Evolutionary conservation across 2,888 invertebrate species (phyloP), one percentile per base, ranked within the genome.

Genomic region (Labia minor): DNA sequence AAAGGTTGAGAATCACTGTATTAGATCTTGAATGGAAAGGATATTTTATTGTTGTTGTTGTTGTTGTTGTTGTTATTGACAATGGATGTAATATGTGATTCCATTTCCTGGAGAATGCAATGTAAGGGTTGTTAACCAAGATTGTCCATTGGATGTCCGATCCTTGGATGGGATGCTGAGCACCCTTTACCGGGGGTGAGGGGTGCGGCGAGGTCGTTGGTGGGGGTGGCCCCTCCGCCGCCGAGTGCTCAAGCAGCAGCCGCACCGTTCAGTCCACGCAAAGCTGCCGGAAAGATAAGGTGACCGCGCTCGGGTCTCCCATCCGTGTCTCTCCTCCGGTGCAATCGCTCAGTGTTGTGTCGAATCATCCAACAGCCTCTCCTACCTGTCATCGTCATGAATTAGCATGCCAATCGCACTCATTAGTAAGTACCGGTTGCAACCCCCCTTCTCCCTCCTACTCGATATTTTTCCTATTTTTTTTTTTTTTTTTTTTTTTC

Each of bases 281-380:
- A 49, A 49, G 49, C 49, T 49, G 49, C 49, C 49, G 49, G 14
- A 49, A 49, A 49, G 49, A 11, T 49, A 49, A 49, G 49, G n/a
- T n/a, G 14, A 4, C n/a, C 14, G 6, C 6, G 8, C 3, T 14
- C 6, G 16, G 14, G 6, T 10, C 49, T 4, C 49, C 3, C 16
- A 4, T 14, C 3, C 49, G 49, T 49, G 49, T 16, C 49, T 14
- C 49, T 14, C 16, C 49, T 8, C n/a, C 14, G 14, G 49, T 49
- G 49, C 26, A 8, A 26, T 26, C 26, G 3, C 26, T 26, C 26
- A 49, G 49, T 49, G 49, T 10, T 8, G 49, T 49, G 49, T 49
- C 49, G 6, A 49, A n/a, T 49, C 49, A 14, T 3, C 49, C 4
- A 11, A 3, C 49, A 49, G 2, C 49, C 49, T 4, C 26, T 26